These are phyloP conservation scores for Mormyrus lacerda DNA, from an alignment of 2,113 vertebrate species.

Conservation along the genomic window DNA sequence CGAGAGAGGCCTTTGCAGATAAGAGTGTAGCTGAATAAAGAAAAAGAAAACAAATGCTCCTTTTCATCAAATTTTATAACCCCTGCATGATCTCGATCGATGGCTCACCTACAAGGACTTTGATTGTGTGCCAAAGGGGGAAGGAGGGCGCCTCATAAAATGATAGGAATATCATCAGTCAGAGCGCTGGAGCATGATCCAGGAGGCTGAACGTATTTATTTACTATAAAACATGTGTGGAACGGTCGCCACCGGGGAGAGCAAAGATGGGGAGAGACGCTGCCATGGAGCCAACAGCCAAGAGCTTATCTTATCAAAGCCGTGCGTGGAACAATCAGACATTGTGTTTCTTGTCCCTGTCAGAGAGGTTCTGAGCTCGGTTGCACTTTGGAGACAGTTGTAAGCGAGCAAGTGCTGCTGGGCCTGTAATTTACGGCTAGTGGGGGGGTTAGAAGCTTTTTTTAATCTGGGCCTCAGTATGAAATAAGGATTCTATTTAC, in stretches of 20 bases:
- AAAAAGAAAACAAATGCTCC: slow-evolving; percentile 2
- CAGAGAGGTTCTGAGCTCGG: background rate
- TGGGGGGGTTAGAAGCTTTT: background rate
- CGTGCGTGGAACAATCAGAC: slow-evolving; percentile 3
- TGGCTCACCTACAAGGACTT: slow-evolving; percentile 10
- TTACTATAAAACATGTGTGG: background rate
- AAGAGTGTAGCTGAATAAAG: slow-evolving; percentile 12
- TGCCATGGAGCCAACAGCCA: background rate
- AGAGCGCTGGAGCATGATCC: background rate
- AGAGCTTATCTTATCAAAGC: slow-evolving; percentile 10
- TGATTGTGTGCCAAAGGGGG: slow-evolving; percentile 10
- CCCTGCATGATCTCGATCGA: slow-evolving; percentile 14
- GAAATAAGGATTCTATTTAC: slow-evolving; percentile 11
- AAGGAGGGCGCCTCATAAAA: background rate
- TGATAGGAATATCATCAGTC: slow-evolving; percentile 2
- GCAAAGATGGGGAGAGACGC: background rate
- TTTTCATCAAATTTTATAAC: slow-evolving; percentile 17
- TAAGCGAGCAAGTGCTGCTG: background rate
- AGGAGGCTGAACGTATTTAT: background rate
- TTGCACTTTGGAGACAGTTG: background rate
- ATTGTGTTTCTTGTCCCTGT: background rate
- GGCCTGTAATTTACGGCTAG: slow-evolving; percentile 5
- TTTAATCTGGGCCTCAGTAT: background rate
- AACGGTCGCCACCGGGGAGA: background rate
- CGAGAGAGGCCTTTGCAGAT: background rate